Evolutionary conservation across 2,797 vertebrate genomes (phyloP), one percentile per base, ranked within the genome.

Genomic region (Intellagama lesueurii): DNA sequence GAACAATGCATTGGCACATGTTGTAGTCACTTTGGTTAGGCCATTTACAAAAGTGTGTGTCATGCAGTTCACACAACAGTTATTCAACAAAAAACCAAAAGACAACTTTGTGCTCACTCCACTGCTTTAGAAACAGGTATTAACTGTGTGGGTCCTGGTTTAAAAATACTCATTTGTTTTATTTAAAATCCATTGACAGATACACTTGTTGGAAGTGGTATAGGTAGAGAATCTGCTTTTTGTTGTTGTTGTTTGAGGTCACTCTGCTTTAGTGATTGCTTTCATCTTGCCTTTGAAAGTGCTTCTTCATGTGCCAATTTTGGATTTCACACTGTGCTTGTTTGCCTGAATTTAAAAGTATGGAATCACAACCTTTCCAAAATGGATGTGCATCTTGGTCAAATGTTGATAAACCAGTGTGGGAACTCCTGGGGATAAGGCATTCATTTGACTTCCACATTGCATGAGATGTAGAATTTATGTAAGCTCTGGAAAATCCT

Each of bases 181-280:
- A 80, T 87, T 0, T 0, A 56, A 72, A 77, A 86, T 81, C n/a
- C 60, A 19, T 22, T 82, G 56, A 5, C 64, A 56, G 8, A 9
- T 88, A 44, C 9, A 19, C 66, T 87, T 88, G 22, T 1, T 24
- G 8, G 16, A 84, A 30, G 14, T 79, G 5, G 5, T 12, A 22
- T 5, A 68, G 28, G 40, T 81, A 64, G 85, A 66, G 73, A 87
- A 64, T 47, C 32, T 60, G 0, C 6, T 86, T 89, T 47, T 77
- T 77, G 73, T 86, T 64, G 16, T 86, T 64, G 16, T 40, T 76
- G 32, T 89, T 91, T 93, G 64, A 86, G 49, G 78, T 75, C 40
- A 2, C 24, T 17, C 32, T 86, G 77, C 28, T 30, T 8, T 83
- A 1, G 0, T 22, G 83, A n/a, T 77, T 83, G 17, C 66, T 84